Evolutionary conservation across 2,888 invertebrate species (phyloP), one percentile per base, ranked within the genome.

Genomic region (Branchipolynoe longqiensis): DNA sequence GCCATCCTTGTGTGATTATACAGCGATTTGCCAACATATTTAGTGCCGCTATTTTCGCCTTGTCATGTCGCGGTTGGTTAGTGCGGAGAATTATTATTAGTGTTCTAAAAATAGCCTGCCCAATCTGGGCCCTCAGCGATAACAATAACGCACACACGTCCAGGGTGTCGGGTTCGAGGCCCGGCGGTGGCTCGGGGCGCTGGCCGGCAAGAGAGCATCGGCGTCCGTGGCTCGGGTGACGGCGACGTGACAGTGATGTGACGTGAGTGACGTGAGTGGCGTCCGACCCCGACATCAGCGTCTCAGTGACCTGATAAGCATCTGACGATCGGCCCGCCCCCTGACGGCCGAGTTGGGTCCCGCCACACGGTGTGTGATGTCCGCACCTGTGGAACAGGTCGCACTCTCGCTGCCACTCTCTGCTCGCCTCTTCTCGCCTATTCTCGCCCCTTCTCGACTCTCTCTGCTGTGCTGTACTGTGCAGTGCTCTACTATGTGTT

Each of bases 231-330:
- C 36, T 69, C 31, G 69, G 33, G 25, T 69, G 69, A 36, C 69
- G 69, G 33, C n/a, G 69, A 22, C 18, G 69, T 69, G 69, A 69
- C 69, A 69, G 36, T 69, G 69, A 69, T 38, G 33, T 14, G 12
- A 0, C 14, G 38, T 33, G 69, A 69, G 69, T 69, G 69, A 69
- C 69, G 38, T 33, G 36, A 36, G 36, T 38, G 4, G 36, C 14
- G 6, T 25, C 38, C 14, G 33, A 69, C 69, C 69, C 69, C 38
- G n/a, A 33, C 69, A 69, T 69, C 69, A 69, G 36, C 18, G 38
- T 14, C 69, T 69, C n/a, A 33, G 36, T 4, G 18, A 12, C 69
- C 69, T 38, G 69, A 69, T 69, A 69, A 69, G 36, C 69, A 69
- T 69, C 69, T 69, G 69, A 69, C 69, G 69, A 6, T 25, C 33